These are phyloP conservation scores for Balanococcus diminutus DNA, from an alignment of 2,888 invertebrate genomes.

Conservation along the genomic window DNA sequence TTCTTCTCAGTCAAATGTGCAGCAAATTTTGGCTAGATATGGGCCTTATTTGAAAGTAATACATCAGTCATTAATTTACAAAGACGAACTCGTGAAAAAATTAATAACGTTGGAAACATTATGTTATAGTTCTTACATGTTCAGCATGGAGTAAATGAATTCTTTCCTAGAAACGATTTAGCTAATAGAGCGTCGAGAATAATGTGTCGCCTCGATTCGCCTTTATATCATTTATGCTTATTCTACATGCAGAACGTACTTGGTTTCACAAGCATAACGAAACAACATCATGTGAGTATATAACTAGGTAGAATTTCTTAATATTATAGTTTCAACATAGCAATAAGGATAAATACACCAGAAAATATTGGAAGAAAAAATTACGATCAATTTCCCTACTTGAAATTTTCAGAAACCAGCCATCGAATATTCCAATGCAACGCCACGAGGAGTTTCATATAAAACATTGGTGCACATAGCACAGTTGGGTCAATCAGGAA, in stretches of 20 bases:
- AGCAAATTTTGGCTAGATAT: slow-evolving; percentile 44
- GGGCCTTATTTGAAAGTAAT: slow-evolving; percentile 50
- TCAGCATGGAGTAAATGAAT: slow-evolving; percentile 50
- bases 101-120: not conserved
- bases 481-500: slow-evolving; percentile 35
- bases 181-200: slow-evolving; percentile 36
- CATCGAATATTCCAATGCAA: slow-evolving; percentile 37
- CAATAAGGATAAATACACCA: not conserved
- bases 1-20: slow-evolving; percentile 29
- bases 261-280: slow-evolving; percentile 47
- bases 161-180: slow-evolving; percentile 50
- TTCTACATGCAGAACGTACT: slow-evolving; percentile 51
- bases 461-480: slow-evolving; percentile 44
- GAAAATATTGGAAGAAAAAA: not conserved
- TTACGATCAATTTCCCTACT: not conserved
- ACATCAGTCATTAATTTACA: not conserved
- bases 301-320: too few species aligned
- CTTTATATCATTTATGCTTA: slow-evolving; percentile 51
- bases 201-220: slow-evolving; percentile 45
- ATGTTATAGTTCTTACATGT: slow-evolving; percentile 25
- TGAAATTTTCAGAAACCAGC: slow-evolving; percentile 37
- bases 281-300: slow-evolving; percentile 45
- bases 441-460: slow-evolving; percentile 49
- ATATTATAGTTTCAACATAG: too few species aligned
- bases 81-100: not conserved